Evolutionary conservation across 2,888 invertebrate species (phyloP).

Genomic region (Tethea ocularis): DNA sequence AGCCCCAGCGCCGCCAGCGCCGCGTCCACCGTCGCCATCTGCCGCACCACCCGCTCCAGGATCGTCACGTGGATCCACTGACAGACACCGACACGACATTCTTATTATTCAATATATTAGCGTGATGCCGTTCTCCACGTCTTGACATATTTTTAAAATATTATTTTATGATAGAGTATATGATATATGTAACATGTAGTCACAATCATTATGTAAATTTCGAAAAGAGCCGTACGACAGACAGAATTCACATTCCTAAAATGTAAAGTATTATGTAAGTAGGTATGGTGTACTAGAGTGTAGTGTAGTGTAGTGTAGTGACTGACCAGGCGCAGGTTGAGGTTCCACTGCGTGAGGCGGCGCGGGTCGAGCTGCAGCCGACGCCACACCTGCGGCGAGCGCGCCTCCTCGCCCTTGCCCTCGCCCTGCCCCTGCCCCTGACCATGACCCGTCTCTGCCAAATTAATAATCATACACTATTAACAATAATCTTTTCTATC

Average conservation of each 20-base stretch:
- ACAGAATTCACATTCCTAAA: too few relatives aligned
- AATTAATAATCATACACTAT: too few relatives aligned
- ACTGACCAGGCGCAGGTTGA: slow-evolving; percentile 88
- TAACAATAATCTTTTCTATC: too few relatives aligned
- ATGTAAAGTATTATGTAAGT: too few relatives aligned
- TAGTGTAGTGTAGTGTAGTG: background rate
- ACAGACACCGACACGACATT: background rate
- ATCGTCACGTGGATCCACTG: slow-evolving; percentile 95
- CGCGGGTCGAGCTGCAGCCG: slow-evolving; percentile 86
- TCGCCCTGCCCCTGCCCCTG: slow-evolving; percentile 44
- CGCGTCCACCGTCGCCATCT: slow-evolving; percentile 89
- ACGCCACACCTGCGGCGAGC: slow-evolving; percentile 83
- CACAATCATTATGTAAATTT: too few relatives aligned
- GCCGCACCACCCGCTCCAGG: slow-evolving; percentile 88
- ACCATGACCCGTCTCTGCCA: slow-evolving; percentile 37
- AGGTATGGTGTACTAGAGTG: too few relatives aligned
- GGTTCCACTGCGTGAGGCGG: slow-evolving; percentile 90
- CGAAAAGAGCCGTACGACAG: too few relatives aligned
- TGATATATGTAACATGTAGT: too few relatives aligned
- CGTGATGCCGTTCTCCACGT: too few relatives aligned
- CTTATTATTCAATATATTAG: background rate
- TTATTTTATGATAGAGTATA: too few relatives aligned
- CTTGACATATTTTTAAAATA: too few relatives aligned
- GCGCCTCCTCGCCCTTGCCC: slow-evolving; percentile 44
- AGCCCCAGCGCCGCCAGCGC: slow-evolving; percentile 88